A percentile compares a stretch with the other conserved stretches of the same genome.
Conservation (phyloP, 2,797 vertebrate genomes). For the Acanthopagrus latus region DNA sequence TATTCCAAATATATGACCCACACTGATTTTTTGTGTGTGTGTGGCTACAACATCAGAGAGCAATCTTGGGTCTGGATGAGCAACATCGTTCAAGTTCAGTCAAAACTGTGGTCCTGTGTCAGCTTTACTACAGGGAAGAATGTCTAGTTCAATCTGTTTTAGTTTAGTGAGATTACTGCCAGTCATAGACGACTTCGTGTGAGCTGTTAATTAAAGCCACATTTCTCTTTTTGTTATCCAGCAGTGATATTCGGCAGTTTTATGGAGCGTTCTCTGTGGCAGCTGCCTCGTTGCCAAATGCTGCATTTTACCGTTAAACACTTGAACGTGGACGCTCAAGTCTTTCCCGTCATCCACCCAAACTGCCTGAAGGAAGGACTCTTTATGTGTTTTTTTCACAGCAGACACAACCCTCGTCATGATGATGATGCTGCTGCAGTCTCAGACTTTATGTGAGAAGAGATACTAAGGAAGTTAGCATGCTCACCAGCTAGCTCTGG, state of each 20-base stretch:
- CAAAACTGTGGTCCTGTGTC: slow-evolving; percentile 41
- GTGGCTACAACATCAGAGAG: slow-evolving; percentile 10
- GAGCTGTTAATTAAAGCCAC: slow-evolving; percentile 78
- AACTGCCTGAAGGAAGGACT: slow-evolving; percentile 44
- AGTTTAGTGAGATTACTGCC: slow-evolving; percentile 66
- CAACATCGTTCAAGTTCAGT: slow-evolving; percentile 18
- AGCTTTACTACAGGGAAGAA: slow-evolving; percentile 47
- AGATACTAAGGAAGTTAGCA: too few species aligned
- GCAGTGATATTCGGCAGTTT: slow-evolving; percentile 69
- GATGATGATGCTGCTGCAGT: slow-evolving; percentile 38
- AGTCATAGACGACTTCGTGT: slow-evolving; percentile 63
- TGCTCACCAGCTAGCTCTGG: too few species aligned
- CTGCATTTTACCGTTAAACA: slow-evolving; percentile 60
- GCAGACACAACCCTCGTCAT: slow-evolving; percentile 34
- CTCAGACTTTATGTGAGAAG: slow-evolving; percentile 13
- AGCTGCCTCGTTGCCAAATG: slow-evolving; percentile 68
- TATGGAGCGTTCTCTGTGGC: slow-evolving; percentile 71
- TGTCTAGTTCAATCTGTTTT: slow-evolving; percentile 72
- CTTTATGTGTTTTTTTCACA: slow-evolving; percentile 45
- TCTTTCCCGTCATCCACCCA: slow-evolving; percentile 44
- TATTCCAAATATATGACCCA: not conserved
- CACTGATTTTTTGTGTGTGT: not conserved
- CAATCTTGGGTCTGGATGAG: slow-evolving; percentile 8
- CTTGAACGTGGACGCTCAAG: slow-evolving; percentile 15
- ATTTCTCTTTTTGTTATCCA: slow-evolving; percentile 68